phyloP scores from a whole-genome alignment of 92 coral and sea anemone species.

The Zoanthus solanderi region DNA sequence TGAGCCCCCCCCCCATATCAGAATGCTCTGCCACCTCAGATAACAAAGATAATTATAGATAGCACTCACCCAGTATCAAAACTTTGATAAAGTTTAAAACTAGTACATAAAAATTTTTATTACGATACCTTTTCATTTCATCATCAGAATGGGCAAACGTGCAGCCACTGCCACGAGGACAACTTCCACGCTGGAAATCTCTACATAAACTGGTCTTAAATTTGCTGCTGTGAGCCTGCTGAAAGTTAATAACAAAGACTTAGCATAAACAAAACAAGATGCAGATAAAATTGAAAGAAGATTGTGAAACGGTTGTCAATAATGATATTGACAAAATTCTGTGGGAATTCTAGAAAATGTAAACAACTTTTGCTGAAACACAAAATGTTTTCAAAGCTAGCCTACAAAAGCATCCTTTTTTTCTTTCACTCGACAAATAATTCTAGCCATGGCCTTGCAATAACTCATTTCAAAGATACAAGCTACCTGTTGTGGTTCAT shows the following conservation, averaged over 20 bases:
- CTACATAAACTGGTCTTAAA: constrained; percentile 98
- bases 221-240: constrained; percentile 85
- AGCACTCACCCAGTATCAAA: neutral
- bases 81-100: too few relatives aligned
- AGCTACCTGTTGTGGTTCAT: constrained; percentile 85
- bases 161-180: constrained; percentile 94
- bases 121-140: constrained; percentile 85
- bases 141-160: constrained; percentile 99
- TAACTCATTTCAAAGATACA: neutral
- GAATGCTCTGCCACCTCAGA: neutral
- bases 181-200: constrained; percentile 86
- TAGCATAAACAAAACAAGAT: too few relatives aligned
- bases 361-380: too few relatives aligned
- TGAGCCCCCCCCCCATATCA: too few relatives aligned
- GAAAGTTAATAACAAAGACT: neutral
- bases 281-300: neutral
- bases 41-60: neutral
- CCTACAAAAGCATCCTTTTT: too few relatives aligned
- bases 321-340: too few relatives aligned
- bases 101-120: too few relatives aligned
- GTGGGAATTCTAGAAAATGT: too few relatives aligned
- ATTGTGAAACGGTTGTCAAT: neutral
- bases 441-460: too few relatives aligned
- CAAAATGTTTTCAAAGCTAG: too few relatives aligned
- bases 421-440: too few relatives aligned